These are phyloP conservation scores for Oryzias woworae DNA, from an alignment of 2,113 vertebrate species.

Conservation along the genomic window DNA sequence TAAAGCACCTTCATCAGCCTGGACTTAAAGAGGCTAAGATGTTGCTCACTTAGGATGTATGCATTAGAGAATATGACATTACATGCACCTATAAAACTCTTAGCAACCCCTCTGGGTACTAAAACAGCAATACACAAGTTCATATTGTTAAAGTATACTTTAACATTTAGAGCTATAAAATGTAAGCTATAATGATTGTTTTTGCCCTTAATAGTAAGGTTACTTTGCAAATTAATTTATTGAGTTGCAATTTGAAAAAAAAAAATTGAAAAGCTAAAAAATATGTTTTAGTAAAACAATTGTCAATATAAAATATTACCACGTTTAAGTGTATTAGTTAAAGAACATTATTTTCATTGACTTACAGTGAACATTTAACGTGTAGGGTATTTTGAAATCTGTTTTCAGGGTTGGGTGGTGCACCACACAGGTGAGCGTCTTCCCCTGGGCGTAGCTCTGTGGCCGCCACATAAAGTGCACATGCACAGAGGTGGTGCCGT, in stretches of 20 bases:
- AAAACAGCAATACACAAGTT: no score
- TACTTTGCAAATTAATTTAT: no score
- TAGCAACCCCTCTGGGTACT: no score
- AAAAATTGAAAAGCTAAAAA: no score
- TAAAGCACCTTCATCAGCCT: slow-evolving; percentile 73
- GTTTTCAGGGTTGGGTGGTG: slow-evolving; percentile 89
- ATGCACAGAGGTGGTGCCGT: slow-evolving; percentile 85
- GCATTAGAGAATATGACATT: slow-evolving; percentile 54
- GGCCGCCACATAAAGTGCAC: slow-evolving; percentile 86
- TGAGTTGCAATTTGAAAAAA: no score
- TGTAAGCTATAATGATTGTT: background rate
- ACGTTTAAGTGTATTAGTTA: no score
- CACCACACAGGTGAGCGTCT: slow-evolving; percentile 88
- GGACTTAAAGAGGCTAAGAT: slow-evolving; percentile 48
- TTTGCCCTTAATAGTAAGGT: no score
- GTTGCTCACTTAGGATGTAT: slow-evolving; percentile 45
- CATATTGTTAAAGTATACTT: slow-evolving; percentile 1
- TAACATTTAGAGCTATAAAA: slow-evolving; percentile 4
- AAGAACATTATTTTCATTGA: slow-evolving; percentile 28
- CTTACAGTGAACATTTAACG: slow-evolving; percentile 93
- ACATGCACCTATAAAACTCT: slow-evolving; percentile 7
- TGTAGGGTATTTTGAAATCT: slow-evolving; percentile 84
- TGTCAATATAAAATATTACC: no score
- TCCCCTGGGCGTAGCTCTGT: slow-evolving; percentile 85
- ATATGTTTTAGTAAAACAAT: no score